Evolutionary conservation across 2,113 vertebrate species (phyloP).

Genomic region (Emberiza fucata): DNA sequence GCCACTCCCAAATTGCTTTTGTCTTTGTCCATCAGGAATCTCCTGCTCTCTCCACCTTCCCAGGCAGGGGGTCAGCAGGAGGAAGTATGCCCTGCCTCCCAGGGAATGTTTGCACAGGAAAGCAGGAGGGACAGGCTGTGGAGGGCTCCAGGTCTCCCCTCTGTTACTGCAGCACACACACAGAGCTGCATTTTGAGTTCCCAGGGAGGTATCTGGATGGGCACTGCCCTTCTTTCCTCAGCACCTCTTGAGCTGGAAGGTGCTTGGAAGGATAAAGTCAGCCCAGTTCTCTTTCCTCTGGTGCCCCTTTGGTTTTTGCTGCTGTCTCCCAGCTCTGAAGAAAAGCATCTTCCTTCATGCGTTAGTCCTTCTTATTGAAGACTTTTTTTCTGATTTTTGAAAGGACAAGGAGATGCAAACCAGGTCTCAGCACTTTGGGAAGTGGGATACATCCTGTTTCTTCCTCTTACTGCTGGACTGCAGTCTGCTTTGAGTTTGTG

Average conservation of each 20-base stretch:
- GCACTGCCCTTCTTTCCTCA: background rate
- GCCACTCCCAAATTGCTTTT: background rate
- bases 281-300: background rate
- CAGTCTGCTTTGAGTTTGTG: background rate
- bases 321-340: background rate
- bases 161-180: accelerated
- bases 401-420: background rate
- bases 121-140: background rate
- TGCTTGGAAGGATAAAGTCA: background rate
- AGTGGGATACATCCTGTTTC: background rate
- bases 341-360: background rate
- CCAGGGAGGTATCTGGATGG: accelerated
- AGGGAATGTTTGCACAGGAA: background rate
- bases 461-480: background rate
- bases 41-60: background rate
- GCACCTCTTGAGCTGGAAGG: background rate
- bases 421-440: background rate
- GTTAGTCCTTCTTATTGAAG: background rate
- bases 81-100: background rate
- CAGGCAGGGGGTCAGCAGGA: background rate
- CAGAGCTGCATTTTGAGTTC: background rate
- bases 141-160: background rate
- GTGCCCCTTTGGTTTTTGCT: background rate
- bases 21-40: background rate
- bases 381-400: background rate